Percentiles rank a stretch among this genome's conserved stretches.
phyloP scores from a whole-genome alignment of 2,113 vertebrate genomes.

The Ochotona princeps region DNA sequence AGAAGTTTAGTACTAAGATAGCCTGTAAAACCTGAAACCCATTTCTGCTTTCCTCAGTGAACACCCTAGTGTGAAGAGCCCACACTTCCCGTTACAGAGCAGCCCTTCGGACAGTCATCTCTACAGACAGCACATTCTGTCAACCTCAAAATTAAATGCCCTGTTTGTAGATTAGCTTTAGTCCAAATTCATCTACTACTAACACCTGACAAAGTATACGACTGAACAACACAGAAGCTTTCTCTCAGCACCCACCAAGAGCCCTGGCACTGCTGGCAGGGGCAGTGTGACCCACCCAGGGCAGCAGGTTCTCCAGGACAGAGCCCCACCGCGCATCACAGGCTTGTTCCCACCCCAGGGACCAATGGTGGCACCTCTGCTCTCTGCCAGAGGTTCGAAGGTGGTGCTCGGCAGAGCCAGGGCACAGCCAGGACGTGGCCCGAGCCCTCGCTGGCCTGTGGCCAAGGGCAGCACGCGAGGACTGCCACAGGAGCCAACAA shows the following conservation, averaged over 20 bases:
- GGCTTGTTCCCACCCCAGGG: too few species aligned
- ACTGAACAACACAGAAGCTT: neutral
- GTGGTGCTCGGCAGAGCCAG: too few species aligned
- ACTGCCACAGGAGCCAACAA: too few species aligned
- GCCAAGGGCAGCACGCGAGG: too few species aligned
- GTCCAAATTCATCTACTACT: neutral
- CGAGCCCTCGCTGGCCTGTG: too few species aligned
- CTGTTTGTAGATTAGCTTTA: neutral
- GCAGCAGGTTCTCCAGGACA: too few species aligned
- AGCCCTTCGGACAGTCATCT: neutral
- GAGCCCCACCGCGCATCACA: too few species aligned
- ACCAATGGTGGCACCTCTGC: too few species aligned
- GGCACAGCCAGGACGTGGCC: too few species aligned
- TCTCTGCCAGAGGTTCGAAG: too few species aligned
- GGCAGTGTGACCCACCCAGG: too few species aligned
- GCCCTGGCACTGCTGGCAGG: neutral
- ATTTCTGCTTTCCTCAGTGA: neutral
- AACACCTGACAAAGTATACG: neutral
- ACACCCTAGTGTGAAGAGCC: neutral
- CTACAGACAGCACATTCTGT: neutral
- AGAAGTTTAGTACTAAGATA: neutral
- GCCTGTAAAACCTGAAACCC: neutral
- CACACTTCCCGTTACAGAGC: neutral
- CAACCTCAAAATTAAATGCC: neutral
- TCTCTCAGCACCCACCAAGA: fast-evolving